Evolutionary conservation across 64 coral and sea anemone genomes (phyloP), one percentile per base, ranked within the genome.

Genomic region (Platygyra sinensis): DNA sequence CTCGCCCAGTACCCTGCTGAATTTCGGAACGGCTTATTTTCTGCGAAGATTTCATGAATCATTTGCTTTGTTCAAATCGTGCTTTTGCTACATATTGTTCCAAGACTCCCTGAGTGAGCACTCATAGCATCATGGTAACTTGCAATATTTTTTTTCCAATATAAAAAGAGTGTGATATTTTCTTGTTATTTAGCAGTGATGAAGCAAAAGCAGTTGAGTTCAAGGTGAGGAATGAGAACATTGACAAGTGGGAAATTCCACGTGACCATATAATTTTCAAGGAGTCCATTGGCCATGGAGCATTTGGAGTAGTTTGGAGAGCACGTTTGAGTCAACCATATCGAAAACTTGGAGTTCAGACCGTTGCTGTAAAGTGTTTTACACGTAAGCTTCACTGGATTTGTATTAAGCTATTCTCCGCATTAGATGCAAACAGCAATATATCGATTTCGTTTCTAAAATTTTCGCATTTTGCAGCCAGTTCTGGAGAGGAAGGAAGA

Each of bases 251-350:
- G 75, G 75, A 77, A 22, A 3, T 77, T 24, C 14, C 18, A 22
- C 38, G 17, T 0, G 18, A 52, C 32, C 15, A 18, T 24, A 51
- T 77, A 1, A 6, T 38, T 49, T 42, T 77, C 33, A 12, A 52
- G 2, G 19, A 49, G 38, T 4, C 24, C 75, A 77, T 77, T 77
- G 75, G 75, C 8, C 36, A 14, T 10, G 75, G 75, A 10, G 38
- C 75, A 77, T 77, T 77, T 77, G 75, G 75, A 77, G 22, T 42
- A 51, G 75, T 77, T 19, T 77, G 75, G 75, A n/a, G n/a, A n/a
- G n/a, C n/a, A n/a, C n/a, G n/a, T n/a, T n/a, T n/a, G n/a, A n/a
- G n/a, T n/a, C n/a, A 18, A 8, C 36, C 46, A 52, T 3, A 52
- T 77, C 42, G 20, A 51, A n/a, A 5, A 19, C 75, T 24, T 77